Conservation (phyloP, 1,140 invertebrate genomes). For the Trichonephila inaurata region DNA sequence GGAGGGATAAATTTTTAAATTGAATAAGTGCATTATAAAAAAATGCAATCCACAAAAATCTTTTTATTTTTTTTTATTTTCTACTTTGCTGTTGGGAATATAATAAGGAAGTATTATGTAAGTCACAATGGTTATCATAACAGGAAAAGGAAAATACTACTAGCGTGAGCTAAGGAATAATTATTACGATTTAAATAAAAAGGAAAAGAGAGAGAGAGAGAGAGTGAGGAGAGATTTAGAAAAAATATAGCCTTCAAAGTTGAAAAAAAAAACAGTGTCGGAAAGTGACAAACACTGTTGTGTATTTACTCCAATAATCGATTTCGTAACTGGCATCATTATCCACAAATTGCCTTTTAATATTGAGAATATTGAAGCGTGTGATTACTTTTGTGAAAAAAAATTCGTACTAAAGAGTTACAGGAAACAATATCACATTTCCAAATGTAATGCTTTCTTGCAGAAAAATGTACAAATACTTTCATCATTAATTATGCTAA, state of each 20-base stretch:
- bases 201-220: background rate
- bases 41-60: background rate
- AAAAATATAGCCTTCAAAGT: background rate
- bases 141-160: background rate
- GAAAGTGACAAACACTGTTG: background rate
- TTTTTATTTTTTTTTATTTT: background rate
- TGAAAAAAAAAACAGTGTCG: background rate
- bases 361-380: background rate
- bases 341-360: background rate
- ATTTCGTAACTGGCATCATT: background rate
- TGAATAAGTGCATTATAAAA: background rate
- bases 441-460: too few relatives aligned
- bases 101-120: background rate
- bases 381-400: background rate
- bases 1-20: background rate
- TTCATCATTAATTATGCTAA: too few relatives aligned
- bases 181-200: background rate
- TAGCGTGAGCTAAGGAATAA: background rate
- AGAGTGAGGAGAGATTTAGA: background rate
- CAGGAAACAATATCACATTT: too few relatives aligned
- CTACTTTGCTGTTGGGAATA: background rate
- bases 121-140: background rate
- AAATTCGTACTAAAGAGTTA: too few relatives aligned
- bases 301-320: background rate
- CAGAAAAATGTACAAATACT: too few relatives aligned